These are phyloP conservation scores for Eudasyphora cyanicolor DNA, from an alignment of 2,888 invertebrate genomes.

Conservation along the genomic window DNA sequence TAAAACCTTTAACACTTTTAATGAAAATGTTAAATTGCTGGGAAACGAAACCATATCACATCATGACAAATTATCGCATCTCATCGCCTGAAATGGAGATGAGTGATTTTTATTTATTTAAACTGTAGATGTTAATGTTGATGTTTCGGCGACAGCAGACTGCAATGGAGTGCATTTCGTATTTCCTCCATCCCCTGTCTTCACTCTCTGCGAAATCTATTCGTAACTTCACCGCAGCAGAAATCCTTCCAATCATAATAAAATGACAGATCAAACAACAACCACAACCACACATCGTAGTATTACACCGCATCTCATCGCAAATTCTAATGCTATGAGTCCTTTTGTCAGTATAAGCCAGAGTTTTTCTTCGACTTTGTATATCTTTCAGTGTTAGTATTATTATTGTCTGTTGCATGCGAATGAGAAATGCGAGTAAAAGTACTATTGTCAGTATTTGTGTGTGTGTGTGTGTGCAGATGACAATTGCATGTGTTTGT, in stretches of 20 bases:
- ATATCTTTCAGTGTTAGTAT: neutral
- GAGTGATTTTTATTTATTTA: neutral
- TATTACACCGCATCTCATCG: too few relatives aligned
- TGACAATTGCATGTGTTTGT: neutral
- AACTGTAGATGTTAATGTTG: neutral
- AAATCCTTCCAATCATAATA: conserved; percentile 15
- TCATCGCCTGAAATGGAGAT: neutral
- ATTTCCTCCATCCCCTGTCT: neutral
- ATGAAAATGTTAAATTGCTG: conserved; percentile 28
- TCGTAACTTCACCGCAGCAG: neutral
- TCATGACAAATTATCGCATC: neutral
- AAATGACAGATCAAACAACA: neutral
- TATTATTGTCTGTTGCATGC: neutral
- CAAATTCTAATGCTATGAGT: neutral
- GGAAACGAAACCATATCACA: conserved; percentile 31
- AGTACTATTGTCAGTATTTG: neutral
- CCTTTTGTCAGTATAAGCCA: neutral
- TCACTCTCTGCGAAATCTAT: neutral
- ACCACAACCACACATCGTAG: neutral
- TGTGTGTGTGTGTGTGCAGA: neutral
- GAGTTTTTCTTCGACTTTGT: neutral
- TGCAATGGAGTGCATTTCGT: neutral
- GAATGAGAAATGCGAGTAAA: neutral
- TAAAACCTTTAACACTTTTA: conserved; percentile 1
- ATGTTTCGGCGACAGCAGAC: neutral